Conservation (phyloP, 2,797 vertebrate genomes). For the Microctenopoma steveboyesi region DNA sequence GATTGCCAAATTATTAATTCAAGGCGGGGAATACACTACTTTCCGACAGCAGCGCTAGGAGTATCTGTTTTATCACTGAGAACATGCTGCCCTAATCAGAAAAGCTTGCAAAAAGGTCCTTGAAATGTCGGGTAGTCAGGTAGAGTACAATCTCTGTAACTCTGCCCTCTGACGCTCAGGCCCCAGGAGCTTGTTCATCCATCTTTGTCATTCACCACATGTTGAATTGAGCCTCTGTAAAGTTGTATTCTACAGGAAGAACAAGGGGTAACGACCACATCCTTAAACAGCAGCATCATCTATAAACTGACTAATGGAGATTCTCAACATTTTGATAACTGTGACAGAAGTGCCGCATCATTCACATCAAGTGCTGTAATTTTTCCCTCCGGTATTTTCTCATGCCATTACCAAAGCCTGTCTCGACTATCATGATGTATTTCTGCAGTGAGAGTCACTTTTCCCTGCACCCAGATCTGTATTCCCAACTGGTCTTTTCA, state of each 20-base stretch:
- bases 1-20: conserved; percentile 42
- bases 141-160: conserved; percentile 5
- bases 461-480: conserved; percentile 51
- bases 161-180: conserved; percentile 24
- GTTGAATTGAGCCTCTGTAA: conserved; percentile 25
- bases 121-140: conserved; percentile 8
- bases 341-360: conserved; percentile 53
- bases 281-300: conserved; percentile 52
- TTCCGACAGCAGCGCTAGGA: conserved; percentile 11
- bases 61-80: conserved; percentile 28
- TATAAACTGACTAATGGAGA: conserved; percentile 55
- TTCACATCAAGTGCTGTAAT: conserved; percentile 61
- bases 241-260: conserved; percentile 30
- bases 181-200: conserved; percentile 22
- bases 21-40: conserved; percentile 38
- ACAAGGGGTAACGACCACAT: conserved; percentile 53
- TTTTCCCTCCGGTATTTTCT: conserved; percentile 48
- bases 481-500: conserved; percentile 61
- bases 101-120: conserved; percentile 13
- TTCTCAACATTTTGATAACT: conserved; percentile 64
- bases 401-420: conserved; percentile 53
- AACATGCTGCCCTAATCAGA: conserved; percentile 40
- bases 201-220: conserved; percentile 27
- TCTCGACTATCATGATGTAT: conserved; percentile 44
- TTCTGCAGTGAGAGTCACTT: conserved; percentile 32